These are phyloP conservation scores for Phataginus tetradactyla DNA, from an alignment of 2,797 vertebrate species.

Conservation along the genomic window DNA sequence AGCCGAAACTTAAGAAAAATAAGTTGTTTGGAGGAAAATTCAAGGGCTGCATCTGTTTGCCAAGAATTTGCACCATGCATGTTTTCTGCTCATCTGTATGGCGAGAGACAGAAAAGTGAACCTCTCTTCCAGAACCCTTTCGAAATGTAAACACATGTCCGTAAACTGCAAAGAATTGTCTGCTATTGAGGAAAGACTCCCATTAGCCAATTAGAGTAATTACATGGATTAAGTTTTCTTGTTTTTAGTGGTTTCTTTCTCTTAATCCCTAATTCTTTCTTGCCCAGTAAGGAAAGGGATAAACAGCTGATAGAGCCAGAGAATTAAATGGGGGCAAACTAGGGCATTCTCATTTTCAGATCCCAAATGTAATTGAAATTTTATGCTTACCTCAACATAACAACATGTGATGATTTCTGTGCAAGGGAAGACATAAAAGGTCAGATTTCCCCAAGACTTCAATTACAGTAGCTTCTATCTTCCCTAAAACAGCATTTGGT, in stretches of 20 bases:
- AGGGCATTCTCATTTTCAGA: constrained; percentile 73
- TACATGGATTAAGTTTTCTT: constrained; percentile 79
- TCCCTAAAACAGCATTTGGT: constrained; percentile 75
- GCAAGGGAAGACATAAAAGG: constrained; percentile 64
- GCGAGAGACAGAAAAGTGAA: constrained; percentile 44
- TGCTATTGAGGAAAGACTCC: constrained; percentile 73
- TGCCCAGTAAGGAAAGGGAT: constrained; percentile 60
- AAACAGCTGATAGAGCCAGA: constrained; percentile 62
- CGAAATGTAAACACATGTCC: constrained; percentile 73
- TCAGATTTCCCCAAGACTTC: constrained; percentile 71
- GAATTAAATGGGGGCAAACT: constrained; percentile 70
- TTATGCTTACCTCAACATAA: constrained; percentile 75
- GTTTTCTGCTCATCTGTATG: not conserved
- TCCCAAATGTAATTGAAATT: constrained; percentile 76
- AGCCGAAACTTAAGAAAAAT: constrained; percentile 75
- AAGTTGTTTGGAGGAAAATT: constrained; percentile 77
- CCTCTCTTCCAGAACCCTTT: constrained; percentile 57
- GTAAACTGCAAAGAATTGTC: constrained; percentile 74
- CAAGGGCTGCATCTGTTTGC: constrained; percentile 57
- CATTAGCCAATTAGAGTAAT: constrained; percentile 85
- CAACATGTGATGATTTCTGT: constrained; percentile 71
- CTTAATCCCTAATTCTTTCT: constrained; percentile 66
- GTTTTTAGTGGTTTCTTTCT: constrained; percentile 59
- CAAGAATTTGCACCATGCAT: not conserved
- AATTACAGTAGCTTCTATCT: constrained; percentile 74